Evolutionary conservation across 2,113 vertebrate genomes (phyloP), one percentile per base, ranked within the genome.

Genomic region (Danionella cerebrum): DNA sequence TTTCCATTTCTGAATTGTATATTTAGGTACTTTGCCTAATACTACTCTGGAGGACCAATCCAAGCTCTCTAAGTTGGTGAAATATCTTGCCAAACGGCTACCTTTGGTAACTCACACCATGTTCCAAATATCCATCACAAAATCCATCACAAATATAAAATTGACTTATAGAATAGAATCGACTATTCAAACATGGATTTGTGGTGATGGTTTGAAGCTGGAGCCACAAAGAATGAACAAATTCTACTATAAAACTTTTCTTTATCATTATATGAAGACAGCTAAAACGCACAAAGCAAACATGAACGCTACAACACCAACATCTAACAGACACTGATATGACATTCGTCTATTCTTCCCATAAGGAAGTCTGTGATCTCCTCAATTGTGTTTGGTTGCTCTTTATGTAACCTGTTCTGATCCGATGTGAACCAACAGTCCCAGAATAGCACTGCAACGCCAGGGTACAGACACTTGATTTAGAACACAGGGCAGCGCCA

Each of bases 371-470:
- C 11, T 38, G 53, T 57, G 53, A 57, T 39, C 14, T 29, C 45
- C 18, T 47, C 14, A 35, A 36, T 58, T 25, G 5, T 1, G 2
- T 35, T 25, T 27, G 22, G 12, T 7, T 24, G 22, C 31, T 48
- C 38, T 68, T 68, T 50, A 68, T 38, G 67, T 50, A 69, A 60
- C 33, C 33, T 29, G 24, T 44, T 31, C 50, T 67, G 64, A 54
- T 39, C 50, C 54, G 13, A 44, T 24, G 38, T 54, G 50, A 67
- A 21, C 31, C 18, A 69, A 47, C n/a, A 39, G 33, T 16, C 33
- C 44, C 33, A 41, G 33, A 69, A 60, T 50, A 69, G 54, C 33
- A 13, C 38, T 47, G 18, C 5, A 35, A 16, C 9, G 7, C 8
- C 22, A 14, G 12, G 29, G 41, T 63, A 24, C 29, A 64, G 59